phyloP scores from a whole-genome alignment of 2,888 invertebrate genomes.

The Mythimna vitellina region DNA sequence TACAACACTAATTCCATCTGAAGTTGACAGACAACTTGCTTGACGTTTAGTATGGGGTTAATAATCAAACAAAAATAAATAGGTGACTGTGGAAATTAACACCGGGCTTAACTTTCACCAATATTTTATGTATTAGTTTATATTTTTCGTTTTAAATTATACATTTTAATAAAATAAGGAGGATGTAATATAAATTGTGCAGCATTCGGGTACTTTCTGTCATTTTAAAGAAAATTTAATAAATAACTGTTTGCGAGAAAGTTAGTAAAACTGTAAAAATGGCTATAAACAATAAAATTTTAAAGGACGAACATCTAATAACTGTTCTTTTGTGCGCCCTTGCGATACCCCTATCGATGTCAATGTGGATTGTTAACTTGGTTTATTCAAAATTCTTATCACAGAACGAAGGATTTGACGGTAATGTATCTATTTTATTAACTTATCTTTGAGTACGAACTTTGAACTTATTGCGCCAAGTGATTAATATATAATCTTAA shows the following conservation, averaged over 20 bases:
- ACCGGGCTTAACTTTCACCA: constrained; percentile 40
- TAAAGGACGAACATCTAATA: constrained; percentile 84
- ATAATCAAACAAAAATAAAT: constrained; percentile 36
- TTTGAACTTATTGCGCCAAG: constrained; percentile 30
- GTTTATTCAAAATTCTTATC: constrained; percentile 91
- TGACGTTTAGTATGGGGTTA: no score
- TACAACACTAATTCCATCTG: constrained; percentile 18
- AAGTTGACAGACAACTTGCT: constrained; percentile 22
- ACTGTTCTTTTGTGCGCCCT: constrained; percentile 92
- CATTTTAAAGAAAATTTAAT: constrained; percentile 4
- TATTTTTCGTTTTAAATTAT: constrained; percentile 6
- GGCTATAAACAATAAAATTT: constrained; percentile 61
- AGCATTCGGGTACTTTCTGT: constrained; percentile 25
- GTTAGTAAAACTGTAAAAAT: constrained; percentile 41
- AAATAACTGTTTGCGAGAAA: constrained; percentile 16
- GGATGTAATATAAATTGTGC: constrained; percentile 13
- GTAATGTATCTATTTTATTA: constrained; percentile 73
- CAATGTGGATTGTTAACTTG: constrained; percentile 94
- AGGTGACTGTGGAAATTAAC: constrained; percentile 24
- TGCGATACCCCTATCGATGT: constrained; percentile 94
- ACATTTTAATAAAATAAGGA: constrained; percentile 7
- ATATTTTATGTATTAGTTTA: constrained; percentile 12
- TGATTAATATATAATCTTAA: constrained; percentile 23
- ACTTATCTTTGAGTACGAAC: constrained; percentile 34
- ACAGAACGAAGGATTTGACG: constrained; percentile 89